Conservation (phyloP, 2,113 vertebrate genomes). For the Menura novaehollandiae region DNA sequence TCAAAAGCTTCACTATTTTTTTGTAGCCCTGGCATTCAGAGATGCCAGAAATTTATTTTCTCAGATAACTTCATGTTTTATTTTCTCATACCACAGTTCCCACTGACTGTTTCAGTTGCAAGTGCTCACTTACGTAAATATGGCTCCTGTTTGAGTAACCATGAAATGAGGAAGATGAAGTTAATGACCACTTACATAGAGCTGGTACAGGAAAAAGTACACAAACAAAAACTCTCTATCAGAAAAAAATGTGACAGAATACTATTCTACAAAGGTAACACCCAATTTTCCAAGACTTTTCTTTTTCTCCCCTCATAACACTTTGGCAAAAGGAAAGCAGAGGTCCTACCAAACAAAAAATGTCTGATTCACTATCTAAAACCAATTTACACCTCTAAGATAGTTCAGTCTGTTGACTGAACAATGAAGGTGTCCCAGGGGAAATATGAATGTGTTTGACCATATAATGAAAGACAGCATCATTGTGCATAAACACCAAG, state of each 20-base stretch:
- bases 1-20: not conserved
- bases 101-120: not conserved
- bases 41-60: not conserved
- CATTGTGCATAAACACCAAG: not conserved
- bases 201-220: not conserved
- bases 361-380: not conserved
- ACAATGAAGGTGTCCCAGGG: not conserved
- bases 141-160: not conserved
- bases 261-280: not conserved
- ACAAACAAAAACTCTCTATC: not conserved
- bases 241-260: not conserved
- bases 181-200: constrained; percentile 4
- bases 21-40: not conserved
- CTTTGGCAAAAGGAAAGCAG: not conserved
- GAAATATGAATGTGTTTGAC: not conserved
- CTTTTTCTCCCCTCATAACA: not conserved
- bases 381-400: not conserved
- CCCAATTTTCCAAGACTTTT: not conserved
- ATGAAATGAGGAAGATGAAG: constrained; percentile 23
- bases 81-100: not conserved
- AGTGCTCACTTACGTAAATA: not conserved
- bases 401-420: not conserved
- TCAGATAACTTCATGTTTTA: not conserved
- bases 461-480: not conserved
- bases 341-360: not conserved